phyloP scores from a whole-genome alignment of 2,888 invertebrate genomes.

The Leptothorax acervorum region DNA sequence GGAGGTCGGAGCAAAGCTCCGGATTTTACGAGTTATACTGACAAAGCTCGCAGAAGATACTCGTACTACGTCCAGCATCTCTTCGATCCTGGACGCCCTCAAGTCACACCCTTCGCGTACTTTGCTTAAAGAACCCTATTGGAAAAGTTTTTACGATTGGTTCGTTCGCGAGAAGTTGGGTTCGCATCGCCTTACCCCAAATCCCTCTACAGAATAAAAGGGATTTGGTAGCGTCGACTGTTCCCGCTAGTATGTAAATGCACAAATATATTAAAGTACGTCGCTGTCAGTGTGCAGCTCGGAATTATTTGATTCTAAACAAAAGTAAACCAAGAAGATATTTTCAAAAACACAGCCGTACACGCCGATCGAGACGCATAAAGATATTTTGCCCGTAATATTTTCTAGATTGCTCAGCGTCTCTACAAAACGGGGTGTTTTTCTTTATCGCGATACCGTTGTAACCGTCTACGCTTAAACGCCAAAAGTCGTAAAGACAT shows the following conservation, averaged over 20 bases:
- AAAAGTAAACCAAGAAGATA: background rate
- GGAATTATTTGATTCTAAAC: conserved; percentile 6
- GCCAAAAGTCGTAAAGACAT: conserved; percentile 37
- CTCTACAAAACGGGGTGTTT: background rate
- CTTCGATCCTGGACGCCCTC: conserved; percentile 55
- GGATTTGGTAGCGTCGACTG: conserved; percentile 24
- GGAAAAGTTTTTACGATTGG: conserved; percentile 77
- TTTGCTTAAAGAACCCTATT: conserved; percentile 75
- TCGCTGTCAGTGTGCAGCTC: background rate
- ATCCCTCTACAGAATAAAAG: conserved; percentile 44
- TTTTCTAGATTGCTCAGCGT: background rate
- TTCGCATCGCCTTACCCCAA: conserved; percentile 56
- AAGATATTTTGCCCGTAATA: background rate
- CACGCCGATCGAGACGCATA: background rate
- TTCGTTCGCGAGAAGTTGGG: conserved; percentile 66
- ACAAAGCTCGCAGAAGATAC: conserved; percentile 69
- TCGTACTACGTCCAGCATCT: conserved; percentile 66
- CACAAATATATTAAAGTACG: background rate
- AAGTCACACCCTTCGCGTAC: conserved; percentile 58
- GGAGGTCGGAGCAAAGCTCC: conserved; percentile 51
- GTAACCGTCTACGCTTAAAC: conserved; percentile 1
- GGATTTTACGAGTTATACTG: conserved; percentile 74
- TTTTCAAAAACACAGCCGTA: background rate
- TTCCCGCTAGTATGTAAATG: conserved; percentile 21
- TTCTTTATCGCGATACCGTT: conserved; percentile 1